phyloP scores from a whole-genome alignment of 2,797 vertebrate species.

The Gallinago solitaria region DNA sequence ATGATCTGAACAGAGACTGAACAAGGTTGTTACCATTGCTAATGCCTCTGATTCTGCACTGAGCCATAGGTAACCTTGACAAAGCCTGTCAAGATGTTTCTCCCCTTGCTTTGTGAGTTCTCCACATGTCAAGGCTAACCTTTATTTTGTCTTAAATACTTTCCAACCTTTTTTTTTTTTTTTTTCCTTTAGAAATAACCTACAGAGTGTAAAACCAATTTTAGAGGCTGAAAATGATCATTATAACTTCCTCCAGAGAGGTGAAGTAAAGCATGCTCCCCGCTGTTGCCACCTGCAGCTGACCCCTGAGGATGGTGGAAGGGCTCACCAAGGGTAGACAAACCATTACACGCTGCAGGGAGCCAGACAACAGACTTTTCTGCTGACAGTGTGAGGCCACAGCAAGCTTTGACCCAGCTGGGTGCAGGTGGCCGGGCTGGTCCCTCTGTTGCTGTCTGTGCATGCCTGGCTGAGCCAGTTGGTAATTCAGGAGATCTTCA shows the following conservation, averaged over 20 bases:
- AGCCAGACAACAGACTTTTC: background rate
- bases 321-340: background rate
- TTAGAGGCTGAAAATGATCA: background rate
- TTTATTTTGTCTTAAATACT: background rate
- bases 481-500: rapidly evolving
- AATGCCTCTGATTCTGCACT: background rate
- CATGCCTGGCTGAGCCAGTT: background rate
- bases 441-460: background rate
- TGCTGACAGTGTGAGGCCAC: background rate
- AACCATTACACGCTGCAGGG: background rate
- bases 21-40: background rate
- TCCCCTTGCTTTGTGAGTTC: background rate
- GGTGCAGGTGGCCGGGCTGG: background rate
- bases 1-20: background rate
- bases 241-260: background rate
- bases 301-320: background rate
- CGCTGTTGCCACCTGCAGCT: background rate
- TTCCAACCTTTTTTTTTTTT: background rate
- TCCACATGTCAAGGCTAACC: background rate
- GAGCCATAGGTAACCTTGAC: background rate
- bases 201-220: background rate
- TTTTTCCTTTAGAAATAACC: background rate
- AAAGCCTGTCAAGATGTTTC: background rate
- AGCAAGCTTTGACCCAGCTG: background rate
- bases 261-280: background rate